phyloP scores from a whole-genome alignment of 92 coral and sea anemone species.

The Galaxea fascicularis region DNA sequence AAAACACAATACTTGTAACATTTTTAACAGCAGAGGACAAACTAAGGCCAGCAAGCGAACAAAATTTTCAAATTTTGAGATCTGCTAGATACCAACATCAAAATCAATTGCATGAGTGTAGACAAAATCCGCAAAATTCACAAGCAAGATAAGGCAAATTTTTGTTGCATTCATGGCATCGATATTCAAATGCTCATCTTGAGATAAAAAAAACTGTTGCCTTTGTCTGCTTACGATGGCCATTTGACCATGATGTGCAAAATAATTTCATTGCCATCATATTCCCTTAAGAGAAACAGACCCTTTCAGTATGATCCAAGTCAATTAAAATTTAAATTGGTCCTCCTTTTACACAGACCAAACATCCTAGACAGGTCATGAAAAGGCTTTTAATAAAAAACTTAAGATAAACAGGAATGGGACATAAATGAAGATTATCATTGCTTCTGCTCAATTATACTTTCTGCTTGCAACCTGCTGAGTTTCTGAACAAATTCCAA shows the following conservation, averaged over 20 bases:
- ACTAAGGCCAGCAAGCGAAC: neutral
- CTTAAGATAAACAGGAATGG: slow-evolving; percentile 42
- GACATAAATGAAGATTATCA: slow-evolving; percentile 48
- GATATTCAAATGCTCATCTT: slow-evolving; percentile 36
- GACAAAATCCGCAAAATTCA: neutral
- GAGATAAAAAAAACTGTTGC: slow-evolving; percentile 14
- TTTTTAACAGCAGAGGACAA: neutral
- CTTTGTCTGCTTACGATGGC: neutral
- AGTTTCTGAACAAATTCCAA: slow-evolving; percentile 1
- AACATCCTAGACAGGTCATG: slow-evolving; percentile 6
- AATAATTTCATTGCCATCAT: slow-evolving; percentile 22
- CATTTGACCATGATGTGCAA: slow-evolving; percentile 9
- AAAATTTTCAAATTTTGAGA: neutral
- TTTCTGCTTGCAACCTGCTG: slow-evolving; percentile 43
- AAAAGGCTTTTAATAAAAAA: slow-evolving; percentile 12
- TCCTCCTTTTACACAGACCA: slow-evolving; percentile 8
- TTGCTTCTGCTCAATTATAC: slow-evolving; percentile 20
- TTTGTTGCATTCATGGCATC: slow-evolving; percentile 21
- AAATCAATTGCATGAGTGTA: neutral
- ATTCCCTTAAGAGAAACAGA: slow-evolving; percentile 15
- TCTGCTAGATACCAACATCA: neutral
- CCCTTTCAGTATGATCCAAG: neutral
- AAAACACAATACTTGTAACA: slow-evolving; percentile 28
- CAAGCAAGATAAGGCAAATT: neutral
- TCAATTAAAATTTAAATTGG: slow-evolving; percentile 32